A percentile compares a stretch with the other conserved stretches of the same genome.
phyloP scores from a whole-genome alignment of 2,888 invertebrate genomes.

The Vanessa cardui region DNA sequence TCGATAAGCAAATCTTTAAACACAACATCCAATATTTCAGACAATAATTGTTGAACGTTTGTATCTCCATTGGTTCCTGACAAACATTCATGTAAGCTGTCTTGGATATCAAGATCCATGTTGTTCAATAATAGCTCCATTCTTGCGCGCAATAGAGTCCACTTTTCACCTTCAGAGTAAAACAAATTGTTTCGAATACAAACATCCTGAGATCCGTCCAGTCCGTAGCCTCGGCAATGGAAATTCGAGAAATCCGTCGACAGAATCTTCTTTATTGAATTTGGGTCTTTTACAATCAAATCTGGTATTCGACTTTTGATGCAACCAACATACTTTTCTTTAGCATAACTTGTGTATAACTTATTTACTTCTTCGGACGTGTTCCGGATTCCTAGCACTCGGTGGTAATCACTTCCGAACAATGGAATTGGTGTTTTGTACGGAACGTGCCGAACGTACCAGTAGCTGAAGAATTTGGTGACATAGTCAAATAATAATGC shows the following conservation, averaged over 20 bases:
- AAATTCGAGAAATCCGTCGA: slow-evolving; percentile 76
- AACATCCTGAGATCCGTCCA: slow-evolving; percentile 80
- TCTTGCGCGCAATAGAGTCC: slow-evolving; percentile 67
- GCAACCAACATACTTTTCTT: slow-evolving; percentile 68
- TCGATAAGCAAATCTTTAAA: slow-evolving; percentile 71
- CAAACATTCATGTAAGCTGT: slow-evolving; percentile 74
- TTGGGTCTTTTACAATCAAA: slow-evolving; percentile 72
- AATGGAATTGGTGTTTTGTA: slow-evolving; percentile 68
- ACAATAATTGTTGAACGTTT: slow-evolving; percentile 76
- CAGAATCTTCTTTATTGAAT: slow-evolving; percentile 71
- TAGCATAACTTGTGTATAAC: slow-evolving; percentile 59
- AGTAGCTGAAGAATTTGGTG: slow-evolving; percentile 77
- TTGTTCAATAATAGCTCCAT: slow-evolving; percentile 67
- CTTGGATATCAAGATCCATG: slow-evolving; percentile 60
- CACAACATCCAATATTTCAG: slow-evolving; percentile 74
- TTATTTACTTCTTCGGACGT: slow-evolving; percentile 67
- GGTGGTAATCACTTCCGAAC: slow-evolving; percentile 71
- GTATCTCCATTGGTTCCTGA: slow-evolving; percentile 77
- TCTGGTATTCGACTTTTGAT: slow-evolving; percentile 75
- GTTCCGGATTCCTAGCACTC: slow-evolving; percentile 63
- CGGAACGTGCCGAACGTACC: slow-evolving; percentile 73
- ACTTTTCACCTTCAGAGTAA: slow-evolving; percentile 76
- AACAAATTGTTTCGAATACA: slow-evolving; percentile 81
- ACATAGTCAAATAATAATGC: slow-evolving; percentile 73
- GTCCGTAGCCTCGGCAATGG: slow-evolving; percentile 75